phyloP scores from a whole-genome alignment of 2,113 vertebrate genomes.

The Chloroceryle aenea region DNA sequence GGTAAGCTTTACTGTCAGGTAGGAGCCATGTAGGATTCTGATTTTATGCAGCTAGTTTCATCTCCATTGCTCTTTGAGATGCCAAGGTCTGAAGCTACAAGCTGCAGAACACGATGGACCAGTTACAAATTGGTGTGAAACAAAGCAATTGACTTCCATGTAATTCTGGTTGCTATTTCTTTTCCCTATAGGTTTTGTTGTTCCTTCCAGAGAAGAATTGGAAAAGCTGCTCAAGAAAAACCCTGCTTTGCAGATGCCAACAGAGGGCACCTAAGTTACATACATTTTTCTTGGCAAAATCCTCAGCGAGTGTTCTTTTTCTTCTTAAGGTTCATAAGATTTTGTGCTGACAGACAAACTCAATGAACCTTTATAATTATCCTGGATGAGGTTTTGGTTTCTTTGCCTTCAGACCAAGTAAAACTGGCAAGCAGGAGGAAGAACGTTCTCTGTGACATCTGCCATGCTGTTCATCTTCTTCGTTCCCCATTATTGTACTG shows the following conservation, averaged over 20 bases:
- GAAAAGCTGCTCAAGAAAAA: background rate
- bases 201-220: background rate
- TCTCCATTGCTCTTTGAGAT: background rate
- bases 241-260: background rate
- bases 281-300: background rate
- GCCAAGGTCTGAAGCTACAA: background rate
- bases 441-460: background rate
- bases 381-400: background rate
- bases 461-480: background rate
- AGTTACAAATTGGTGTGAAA: background rate
- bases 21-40: background rate
- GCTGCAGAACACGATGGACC: background rate
- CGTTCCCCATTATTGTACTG: background rate
- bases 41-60: background rate
- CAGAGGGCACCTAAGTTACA: conserved; percentile 21
- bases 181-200: background rate
- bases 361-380: background rate
- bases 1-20: background rate
- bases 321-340: background rate
- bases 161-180: background rate
- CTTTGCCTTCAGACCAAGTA: background rate
- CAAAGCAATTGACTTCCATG: background rate
- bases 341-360: background rate
- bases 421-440: background rate
- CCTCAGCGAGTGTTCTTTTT: background rate